phyloP scores from a whole-genome alignment of 2,113 vertebrate species.

The Stigmatopora argus region DNA sequence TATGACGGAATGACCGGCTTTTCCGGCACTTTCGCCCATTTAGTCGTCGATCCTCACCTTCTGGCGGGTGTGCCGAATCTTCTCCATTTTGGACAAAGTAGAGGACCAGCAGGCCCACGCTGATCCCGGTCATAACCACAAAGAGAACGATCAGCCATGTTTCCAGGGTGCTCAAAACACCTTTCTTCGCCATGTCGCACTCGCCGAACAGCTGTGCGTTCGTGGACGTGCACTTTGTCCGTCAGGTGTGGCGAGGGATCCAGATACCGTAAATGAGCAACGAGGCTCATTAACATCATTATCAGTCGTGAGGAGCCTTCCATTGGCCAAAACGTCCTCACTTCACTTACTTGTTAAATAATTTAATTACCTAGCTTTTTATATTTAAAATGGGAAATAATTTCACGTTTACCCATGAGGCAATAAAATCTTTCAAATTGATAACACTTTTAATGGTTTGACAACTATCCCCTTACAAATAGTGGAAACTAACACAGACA shows the following conservation, averaged over 20 bases:
- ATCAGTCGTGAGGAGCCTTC: constrained; percentile 1
- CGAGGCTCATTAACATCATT: constrained; percentile 2
- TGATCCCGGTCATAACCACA: constrained; percentile 53
- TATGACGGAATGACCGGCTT: neutral
- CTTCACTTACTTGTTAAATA: neutral
- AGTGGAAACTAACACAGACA: too few relatives aligned
- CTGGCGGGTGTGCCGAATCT: neutral
- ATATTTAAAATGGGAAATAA: too few relatives aligned
- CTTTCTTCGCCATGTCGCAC: neutral
- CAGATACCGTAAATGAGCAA: constrained; percentile 15
- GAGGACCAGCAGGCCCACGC: constrained; percentile 59
- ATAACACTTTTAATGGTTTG: too few relatives aligned
- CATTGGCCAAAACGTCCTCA: neutral
- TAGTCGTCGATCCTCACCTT: constrained; percentile 42
- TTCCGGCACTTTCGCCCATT: neutral
- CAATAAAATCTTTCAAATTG: too few relatives aligned
- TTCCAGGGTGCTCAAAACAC: constrained; percentile 59
- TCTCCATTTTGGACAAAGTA: constrained; percentile 42
- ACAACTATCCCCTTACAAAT: too few relatives aligned
- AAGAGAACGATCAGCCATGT: constrained; percentile 65
- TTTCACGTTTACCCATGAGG: too few relatives aligned
- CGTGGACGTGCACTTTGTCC: constrained; percentile 29
- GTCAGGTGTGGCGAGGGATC: neutral
- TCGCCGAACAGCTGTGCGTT: neutral
- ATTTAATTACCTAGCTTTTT: too few relatives aligned